Percentiles rank a stretch among this genome's conserved stretches.
Evolutionary conservation across 2,888 invertebrate genomes (phyloP).

Genomic region (Hyles lineata): DNA sequence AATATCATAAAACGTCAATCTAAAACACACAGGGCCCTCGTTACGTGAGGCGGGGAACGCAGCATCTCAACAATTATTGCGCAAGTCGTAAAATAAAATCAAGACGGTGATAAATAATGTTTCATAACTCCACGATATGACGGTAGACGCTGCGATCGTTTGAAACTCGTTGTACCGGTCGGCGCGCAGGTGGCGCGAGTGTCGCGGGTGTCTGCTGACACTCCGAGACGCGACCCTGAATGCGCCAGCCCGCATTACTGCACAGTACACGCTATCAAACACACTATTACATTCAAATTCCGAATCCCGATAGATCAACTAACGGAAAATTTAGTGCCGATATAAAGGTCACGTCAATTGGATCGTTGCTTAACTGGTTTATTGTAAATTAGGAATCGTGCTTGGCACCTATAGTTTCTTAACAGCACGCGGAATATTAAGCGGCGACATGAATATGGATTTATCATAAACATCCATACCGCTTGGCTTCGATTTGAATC

Average conservation of each 20-base stretch:
- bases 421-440: slow-evolving; percentile 11
- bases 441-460: slow-evolving; percentile 10
- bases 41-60: slow-evolving; percentile 14
- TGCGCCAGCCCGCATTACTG: slow-evolving; percentile 46
- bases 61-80: slow-evolving; percentile 62
- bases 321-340: slow-evolving; percentile 46
- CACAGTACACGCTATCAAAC: slow-evolving; percentile 44
- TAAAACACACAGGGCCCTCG: background rate
- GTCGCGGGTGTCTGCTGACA: slow-evolving; percentile 48
- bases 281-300: slow-evolving; percentile 48
- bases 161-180: slow-evolving; percentile 69
- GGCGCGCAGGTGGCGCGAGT: slow-evolving; percentile 64
- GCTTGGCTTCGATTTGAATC: slow-evolving; percentile 13
- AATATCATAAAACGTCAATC: slow-evolving; percentile 8
- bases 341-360: slow-evolving; percentile 50
- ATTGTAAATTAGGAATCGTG: slow-evolving; percentile 39
- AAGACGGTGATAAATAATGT: slow-evolving; percentile 67
- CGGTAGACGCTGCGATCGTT: slow-evolving; percentile 54
- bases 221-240: slow-evolving; percentile 64
- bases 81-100: slow-evolving; percentile 72
- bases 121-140: slow-evolving; percentile 66
- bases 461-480: slow-evolving; percentile 15
- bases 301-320: slow-evolving; percentile 39
- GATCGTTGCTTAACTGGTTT: slow-evolving; percentile 39
- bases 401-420: slow-evolving; percentile 16